A percentile compares a stretch with the other conserved stretches of the same genome.
Evolutionary conservation across 1,140 invertebrate species (phyloP).

Genomic region (Drosophila burlai): DNA sequence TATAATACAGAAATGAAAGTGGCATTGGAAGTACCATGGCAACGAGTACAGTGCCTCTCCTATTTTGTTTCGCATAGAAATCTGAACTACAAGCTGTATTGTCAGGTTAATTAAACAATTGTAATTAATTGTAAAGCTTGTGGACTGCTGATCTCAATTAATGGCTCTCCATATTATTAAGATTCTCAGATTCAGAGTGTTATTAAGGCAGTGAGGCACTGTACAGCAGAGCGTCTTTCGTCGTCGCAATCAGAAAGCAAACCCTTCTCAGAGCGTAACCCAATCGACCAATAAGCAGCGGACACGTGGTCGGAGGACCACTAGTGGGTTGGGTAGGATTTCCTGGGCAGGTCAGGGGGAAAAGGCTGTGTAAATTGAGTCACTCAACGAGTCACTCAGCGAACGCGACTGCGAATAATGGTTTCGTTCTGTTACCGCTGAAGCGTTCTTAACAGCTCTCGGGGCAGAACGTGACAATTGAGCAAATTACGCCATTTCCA

Average conservation of each 20-base stretch:
- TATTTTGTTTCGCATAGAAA: neutral
- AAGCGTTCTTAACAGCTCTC: slow-evolving; percentile 40
- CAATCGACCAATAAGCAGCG: slow-evolving; percentile 31
- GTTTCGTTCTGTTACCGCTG: slow-evolving; percentile 15
- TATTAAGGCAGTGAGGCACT: slow-evolving; percentile 13
- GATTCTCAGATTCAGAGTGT: slow-evolving; percentile 1
- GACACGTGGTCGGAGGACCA: slow-evolving; percentile 23
- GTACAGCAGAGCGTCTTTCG: slow-evolving; percentile 8
- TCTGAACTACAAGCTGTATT: neutral
- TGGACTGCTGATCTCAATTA: neutral
- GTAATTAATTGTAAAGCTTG: slow-evolving; percentile 3
- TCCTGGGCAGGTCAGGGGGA: slow-evolving; percentile 19
- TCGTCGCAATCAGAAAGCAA: slow-evolving; percentile 13
- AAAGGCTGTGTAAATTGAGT: slow-evolving; percentile 34
- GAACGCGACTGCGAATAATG: slow-evolving; percentile 30
- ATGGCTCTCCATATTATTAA: neutral
- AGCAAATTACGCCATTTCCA: slow-evolving; percentile 46
- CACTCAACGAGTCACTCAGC: slow-evolving; percentile 37
- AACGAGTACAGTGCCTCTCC: slow-evolving; percentile 7
- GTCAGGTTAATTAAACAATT: neutral
- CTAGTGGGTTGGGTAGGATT: slow-evolving; percentile 14
- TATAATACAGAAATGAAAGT: neutral
- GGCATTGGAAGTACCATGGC: slow-evolving; percentile 1
- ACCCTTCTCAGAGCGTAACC: slow-evolving; percentile 8
- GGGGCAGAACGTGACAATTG: slow-evolving; percentile 47